Percentiles rank a stretch among this genome's conserved stretches.
These are phyloP conservation scores for Drosophila percnosoma DNA, from an alignment of 2,888 invertebrate species.

Conservation along the genomic window DNA sequence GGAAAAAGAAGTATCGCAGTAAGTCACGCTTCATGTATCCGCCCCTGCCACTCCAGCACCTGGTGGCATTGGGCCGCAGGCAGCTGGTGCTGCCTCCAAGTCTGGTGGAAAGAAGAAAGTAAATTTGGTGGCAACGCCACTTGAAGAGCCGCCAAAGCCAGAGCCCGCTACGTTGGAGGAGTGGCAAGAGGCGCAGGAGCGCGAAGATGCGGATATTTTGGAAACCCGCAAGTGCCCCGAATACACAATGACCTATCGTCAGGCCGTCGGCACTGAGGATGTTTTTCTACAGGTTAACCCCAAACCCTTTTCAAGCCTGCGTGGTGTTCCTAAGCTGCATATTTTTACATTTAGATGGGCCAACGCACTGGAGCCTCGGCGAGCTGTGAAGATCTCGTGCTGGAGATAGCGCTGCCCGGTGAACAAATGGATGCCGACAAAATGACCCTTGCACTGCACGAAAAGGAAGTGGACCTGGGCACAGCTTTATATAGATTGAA, in stretches of 20 bases:
- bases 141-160: constrained; percentile 45
- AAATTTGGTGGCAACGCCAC: constrained; percentile 63
- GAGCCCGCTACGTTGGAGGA: constrained; percentile 75
- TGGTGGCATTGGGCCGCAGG: constrained; percentile 83
- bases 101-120: constrained; percentile 33
- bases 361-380: constrained; percentile 91
- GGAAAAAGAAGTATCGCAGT: background rate
- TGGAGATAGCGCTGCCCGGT: constrained; percentile 90
- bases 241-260: constrained; percentile 93
- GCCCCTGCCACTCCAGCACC: constrained; percentile 82
- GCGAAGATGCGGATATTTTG: constrained; percentile 86
- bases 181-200: constrained; percentile 85
- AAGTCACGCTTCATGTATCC: background rate
- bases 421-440: constrained; percentile 88
- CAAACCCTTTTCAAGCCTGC: background rate
- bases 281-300: constrained; percentile 90
- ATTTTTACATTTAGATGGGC: constrained; percentile 87
- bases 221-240: constrained; percentile 89
- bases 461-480: constrained; percentile 87
- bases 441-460: constrained; percentile 89
- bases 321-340: constrained; percentile 3
- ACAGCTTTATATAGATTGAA: constrained; percentile 89
- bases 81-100: constrained; percentile 23
- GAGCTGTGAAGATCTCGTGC: constrained; percentile 95
- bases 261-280: constrained; percentile 93